Evolutionary conservation across 2,888 invertebrate species (phyloP).

Genomic region (Diaprepes abbreviatus): DNA sequence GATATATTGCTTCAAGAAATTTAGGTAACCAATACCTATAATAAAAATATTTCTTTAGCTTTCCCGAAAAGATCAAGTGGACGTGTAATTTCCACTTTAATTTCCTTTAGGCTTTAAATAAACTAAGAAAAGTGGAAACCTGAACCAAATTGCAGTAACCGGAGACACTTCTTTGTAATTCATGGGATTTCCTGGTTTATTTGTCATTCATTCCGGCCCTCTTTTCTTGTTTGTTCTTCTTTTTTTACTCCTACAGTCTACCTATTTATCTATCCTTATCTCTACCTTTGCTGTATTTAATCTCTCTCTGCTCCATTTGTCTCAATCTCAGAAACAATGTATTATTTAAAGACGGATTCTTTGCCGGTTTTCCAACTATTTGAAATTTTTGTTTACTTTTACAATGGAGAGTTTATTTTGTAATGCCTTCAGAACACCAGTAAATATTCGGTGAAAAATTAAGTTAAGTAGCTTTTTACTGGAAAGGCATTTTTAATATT

Average conservation of each 20-base stretch:
- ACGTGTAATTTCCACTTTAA: constrained; percentile 64
- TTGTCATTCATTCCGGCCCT: constrained; percentile 68
- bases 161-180: constrained; percentile 68
- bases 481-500: no score
- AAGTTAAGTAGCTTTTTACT: no score
- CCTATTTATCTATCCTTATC: constrained; percentile 54
- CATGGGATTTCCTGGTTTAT: constrained; percentile 68
- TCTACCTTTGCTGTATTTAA: constrained; percentile 61
- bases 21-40: constrained; percentile 8
- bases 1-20: neutral
- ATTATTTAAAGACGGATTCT: constrained; percentile 66
- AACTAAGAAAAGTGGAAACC: constrained; percentile 57
- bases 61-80: constrained; percentile 35
- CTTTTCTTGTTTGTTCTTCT: constrained; percentile 59
- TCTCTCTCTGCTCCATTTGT: constrained; percentile 68
- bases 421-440: neutral
- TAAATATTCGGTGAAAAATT: no score
- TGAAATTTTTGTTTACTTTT: constrained; percentile 34
- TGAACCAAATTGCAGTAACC: constrained; percentile 61
- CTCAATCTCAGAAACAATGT: constrained; percentile 68
- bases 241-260: constrained; percentile 50
- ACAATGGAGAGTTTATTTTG: constrained; percentile 24
- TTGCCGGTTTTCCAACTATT: constrained; percentile 47
- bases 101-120: constrained; percentile 60
- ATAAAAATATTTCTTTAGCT: constrained; percentile 4